phyloP scores from a whole-genome alignment of 37 sponge, comb jelly and placozoan species.

The Crambe crambe region DNA sequence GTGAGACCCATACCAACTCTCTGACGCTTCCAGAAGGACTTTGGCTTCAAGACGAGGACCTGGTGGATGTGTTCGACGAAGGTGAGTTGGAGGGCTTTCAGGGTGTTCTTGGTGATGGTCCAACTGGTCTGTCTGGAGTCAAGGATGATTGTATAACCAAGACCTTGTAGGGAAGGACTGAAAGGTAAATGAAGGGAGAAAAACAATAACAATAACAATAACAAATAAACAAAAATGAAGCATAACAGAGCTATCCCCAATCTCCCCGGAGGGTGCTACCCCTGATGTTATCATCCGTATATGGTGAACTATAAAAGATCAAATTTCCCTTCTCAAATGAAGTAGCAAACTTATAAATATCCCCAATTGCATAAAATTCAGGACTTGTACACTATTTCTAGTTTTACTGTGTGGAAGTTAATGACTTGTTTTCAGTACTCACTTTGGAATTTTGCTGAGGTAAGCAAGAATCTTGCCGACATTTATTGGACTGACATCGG shows the following conservation, averaged over 20 bases:
- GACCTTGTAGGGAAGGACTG: slow-evolving; percentile 46
- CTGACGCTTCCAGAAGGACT: slow-evolving; percentile 54
- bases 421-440: too few relatives aligned
- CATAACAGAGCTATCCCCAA: too few relatives aligned
- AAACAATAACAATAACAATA: too few relatives aligned
- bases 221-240: too few relatives aligned
- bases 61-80: slow-evolving; percentile 63
- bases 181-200: neutral
- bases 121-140: slow-evolving; percentile 39
- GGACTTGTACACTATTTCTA: too few relatives aligned
- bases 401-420: too few relatives aligned
- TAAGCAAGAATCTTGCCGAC: slow-evolving; percentile 56
- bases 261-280: too few relatives aligned
- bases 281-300: too few relatives aligned
- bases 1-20: slow-evolving; percentile 20
- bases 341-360: too few relatives aligned
- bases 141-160: slow-evolving; percentile 58
- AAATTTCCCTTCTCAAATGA: too few relatives aligned
- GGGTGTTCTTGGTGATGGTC: slow-evolving; percentile 26
- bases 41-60: slow-evolving; percentile 58
- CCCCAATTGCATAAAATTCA: too few relatives aligned
- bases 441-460: slow-evolving; percentile 64
- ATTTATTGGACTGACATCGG: slow-evolving; percentile 28
- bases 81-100: slow-evolving; percentile 62
- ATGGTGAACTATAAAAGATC: too few relatives aligned